Evolutionary conservation across 2,113 vertebrate species (phyloP).

Genomic region (Pomatorhinus ruficollis): DNA sequence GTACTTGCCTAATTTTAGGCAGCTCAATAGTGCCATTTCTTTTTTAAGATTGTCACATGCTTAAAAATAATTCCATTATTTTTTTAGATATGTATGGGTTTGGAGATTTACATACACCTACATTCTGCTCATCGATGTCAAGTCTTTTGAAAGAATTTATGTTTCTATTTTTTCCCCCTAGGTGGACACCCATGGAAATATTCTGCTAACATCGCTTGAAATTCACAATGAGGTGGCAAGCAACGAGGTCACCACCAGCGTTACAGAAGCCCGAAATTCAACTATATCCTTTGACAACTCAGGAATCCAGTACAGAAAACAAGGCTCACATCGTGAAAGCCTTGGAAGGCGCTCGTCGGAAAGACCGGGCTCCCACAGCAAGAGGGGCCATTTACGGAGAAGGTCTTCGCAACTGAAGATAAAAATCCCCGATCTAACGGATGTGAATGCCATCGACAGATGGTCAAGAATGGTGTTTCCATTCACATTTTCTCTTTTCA

Average conservation of each 20-base stretch:
- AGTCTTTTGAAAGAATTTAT: not conserved
- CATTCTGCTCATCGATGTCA: not conserved
- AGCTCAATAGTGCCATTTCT: not conserved
- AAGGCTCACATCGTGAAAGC: slow-evolving; percentile 77
- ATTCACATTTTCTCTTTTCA: slow-evolving; percentile 94
- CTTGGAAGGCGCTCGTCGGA: slow-evolving; percentile 79
- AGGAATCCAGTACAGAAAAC: slow-evolving; percentile 93
- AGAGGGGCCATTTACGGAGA: slow-evolving; percentile 87
- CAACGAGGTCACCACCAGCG: slow-evolving; percentile 84
- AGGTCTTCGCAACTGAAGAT: slow-evolving; percentile 95
- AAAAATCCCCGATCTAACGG: slow-evolving; percentile 97
- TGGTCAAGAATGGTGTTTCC: slow-evolving; percentile 98
- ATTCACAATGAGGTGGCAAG: slow-evolving; percentile 94
- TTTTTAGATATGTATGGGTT: not conserved
- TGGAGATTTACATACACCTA: not conserved
- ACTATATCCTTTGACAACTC: slow-evolving; percentile 90
- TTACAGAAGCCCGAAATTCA: slow-evolving; percentile 88
- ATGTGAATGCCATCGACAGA: slow-evolving; percentile 96
- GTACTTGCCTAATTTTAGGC: not conserved
- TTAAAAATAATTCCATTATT: not conserved
- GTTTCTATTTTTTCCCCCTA: slow-evolving; percentile 48
- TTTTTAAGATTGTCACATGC: not conserved
- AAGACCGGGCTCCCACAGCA: slow-evolving; percentile 78
- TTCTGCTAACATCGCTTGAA: slow-evolving; percentile 92
- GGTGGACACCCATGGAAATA: slow-evolving; percentile 96